phyloP scores from a whole-genome alignment of 2,888 invertebrate species.

The Eurois occulta region DNA sequence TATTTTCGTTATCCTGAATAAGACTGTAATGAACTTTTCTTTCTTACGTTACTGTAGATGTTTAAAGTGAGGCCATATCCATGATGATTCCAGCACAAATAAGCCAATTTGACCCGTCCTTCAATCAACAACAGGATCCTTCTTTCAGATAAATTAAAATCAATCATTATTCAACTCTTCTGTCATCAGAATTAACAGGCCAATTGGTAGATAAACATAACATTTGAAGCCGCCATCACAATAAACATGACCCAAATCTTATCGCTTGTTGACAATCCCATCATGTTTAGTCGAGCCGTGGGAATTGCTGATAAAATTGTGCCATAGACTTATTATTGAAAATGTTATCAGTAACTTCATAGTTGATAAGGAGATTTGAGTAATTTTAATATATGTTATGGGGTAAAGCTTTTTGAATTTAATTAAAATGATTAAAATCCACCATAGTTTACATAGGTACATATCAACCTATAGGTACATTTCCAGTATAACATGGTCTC shows the following conservation, averaged over 20 bases:
- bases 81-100: background rate
- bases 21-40: too few species aligned
- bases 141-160: conserved; percentile 35
- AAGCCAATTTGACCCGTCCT: background rate
- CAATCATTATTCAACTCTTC: conserved; percentile 37
- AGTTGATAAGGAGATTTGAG: conserved; percentile 20
- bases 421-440: background rate
- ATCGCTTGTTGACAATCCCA: conserved; percentile 60
- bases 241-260: conserved; percentile 56
- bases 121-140: conserved; percentile 5
- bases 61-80: background rate
- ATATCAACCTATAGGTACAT: too few species aligned
- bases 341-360: background rate
- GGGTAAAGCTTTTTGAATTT: background rate
- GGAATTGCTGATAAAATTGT: conserved; percentile 54
- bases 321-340: background rate
- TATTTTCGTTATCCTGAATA: too few species aligned
- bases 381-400: background rate
- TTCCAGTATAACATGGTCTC: too few species aligned
- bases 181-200: conserved; percentile 30
- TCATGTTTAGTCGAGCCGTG: conserved; percentile 59
- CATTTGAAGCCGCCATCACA: conserved; percentile 22
- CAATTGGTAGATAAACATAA: conserved; percentile 55
- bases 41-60: too few species aligned
- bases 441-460: background rate